Evolutionary conservation across 2,797 vertebrate genomes (phyloP).

Genomic region (Epinephelus coioides): DNA sequence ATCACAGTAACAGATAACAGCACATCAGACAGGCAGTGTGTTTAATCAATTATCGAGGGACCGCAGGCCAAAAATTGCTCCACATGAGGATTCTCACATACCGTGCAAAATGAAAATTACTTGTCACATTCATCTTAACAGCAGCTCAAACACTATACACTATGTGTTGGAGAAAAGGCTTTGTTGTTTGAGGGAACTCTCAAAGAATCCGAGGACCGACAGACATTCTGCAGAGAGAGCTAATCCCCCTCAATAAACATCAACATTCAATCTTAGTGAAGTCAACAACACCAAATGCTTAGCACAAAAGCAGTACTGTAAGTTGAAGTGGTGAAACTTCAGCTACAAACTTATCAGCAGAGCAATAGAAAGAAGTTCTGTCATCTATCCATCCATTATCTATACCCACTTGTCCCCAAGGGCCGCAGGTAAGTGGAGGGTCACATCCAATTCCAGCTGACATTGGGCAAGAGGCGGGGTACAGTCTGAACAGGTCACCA

Average conservation of each 20-base stretch:
- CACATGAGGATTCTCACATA: conserved; percentile 6
- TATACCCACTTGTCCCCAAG: background rate
- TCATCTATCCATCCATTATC: background rate
- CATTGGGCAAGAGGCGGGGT: background rate
- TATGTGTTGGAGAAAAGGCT: too few relatives aligned
- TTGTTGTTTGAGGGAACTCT: background rate
- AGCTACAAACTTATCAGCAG: background rate
- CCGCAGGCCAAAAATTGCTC: background rate
- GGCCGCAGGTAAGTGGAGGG: background rate
- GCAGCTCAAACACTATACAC: background rate
- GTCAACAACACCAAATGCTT: background rate
- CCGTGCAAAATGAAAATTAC: conserved; percentile 10
- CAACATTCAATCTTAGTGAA: background rate
- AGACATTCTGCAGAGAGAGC: background rate
- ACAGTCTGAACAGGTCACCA: background rate
- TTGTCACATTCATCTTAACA: conserved; percentile 4
- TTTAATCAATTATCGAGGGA: background rate
- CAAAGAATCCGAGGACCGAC: background rate
- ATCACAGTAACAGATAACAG: background rate
- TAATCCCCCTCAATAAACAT: background rate
- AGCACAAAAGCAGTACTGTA: background rate
- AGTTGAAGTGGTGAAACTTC: background rate
- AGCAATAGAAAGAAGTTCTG: background rate
- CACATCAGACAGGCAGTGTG: conserved; percentile 5
- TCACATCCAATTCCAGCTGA: background rate